Evolutionary conservation across 2,113 vertebrate species (phyloP).

Genomic region (Ochotona princeps): DNA sequence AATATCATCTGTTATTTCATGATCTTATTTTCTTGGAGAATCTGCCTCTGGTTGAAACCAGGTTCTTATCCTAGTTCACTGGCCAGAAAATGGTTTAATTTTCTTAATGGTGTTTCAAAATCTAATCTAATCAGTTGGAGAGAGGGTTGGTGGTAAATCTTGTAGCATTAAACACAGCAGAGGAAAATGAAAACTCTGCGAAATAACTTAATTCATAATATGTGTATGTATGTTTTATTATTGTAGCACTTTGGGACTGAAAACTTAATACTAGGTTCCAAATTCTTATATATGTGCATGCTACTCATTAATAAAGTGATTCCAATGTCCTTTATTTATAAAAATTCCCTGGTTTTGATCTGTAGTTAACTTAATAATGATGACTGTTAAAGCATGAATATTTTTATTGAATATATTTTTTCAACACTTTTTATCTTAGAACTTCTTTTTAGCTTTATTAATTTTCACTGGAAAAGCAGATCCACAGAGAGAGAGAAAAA

Average conservation of each 20-base stretch:
- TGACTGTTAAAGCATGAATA: conserved; percentile 19
- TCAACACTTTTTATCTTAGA: background rate
- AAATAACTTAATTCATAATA: background rate
- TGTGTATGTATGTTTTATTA: background rate
- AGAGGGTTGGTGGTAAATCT: background rate
- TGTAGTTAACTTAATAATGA: background rate
- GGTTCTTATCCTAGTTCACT: background rate
- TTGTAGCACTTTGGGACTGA: background rate
- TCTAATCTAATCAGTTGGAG: background rate
- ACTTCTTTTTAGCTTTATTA: too few relatives aligned
- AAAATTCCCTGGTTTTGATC: background rate
- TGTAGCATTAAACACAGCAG: background rate
- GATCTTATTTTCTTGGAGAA: background rate
- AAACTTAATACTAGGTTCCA: background rate
- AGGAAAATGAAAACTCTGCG: background rate
- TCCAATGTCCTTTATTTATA: background rate
- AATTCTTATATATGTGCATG: background rate
- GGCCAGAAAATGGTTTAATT: background rate
- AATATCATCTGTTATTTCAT: background rate
- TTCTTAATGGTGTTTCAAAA: background rate
- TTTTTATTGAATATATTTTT: background rate
- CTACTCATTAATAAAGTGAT: background rate
- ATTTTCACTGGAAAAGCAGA: too few relatives aligned
- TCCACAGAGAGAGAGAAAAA: too few relatives aligned
- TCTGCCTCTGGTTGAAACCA: background rate